Base-by-base conservation (phyloP, 2,888 invertebrate species). In the Lasius platythorax region DNA sequence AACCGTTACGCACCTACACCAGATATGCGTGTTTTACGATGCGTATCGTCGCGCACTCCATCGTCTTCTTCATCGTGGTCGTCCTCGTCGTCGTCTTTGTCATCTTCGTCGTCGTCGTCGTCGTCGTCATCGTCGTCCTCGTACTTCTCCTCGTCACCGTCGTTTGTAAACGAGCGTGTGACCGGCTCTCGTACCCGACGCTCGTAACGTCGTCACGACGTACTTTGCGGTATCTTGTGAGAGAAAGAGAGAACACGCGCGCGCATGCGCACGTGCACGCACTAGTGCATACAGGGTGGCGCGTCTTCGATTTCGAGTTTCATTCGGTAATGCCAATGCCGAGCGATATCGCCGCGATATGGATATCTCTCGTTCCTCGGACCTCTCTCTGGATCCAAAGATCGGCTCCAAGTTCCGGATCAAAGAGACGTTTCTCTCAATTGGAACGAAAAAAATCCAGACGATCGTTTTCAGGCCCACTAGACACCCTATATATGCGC, bases 201-300 rank as follows among this genome's bases (percentile, higher is more conserved):
- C 73, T 82, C 89, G 86, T 91, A 86, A 89, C 91, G 87, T 87
- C 87, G 87, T 87, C 83, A 85, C 88, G 70, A 83, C 86, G 82
- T 86, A 79, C 84, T 90, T 76, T 90, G 89, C 90, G 90, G 90
- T 90, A 88, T 90, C 85, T 84, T 72, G 85, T 56, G 86, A 82
- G 88, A 87, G 76, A 87, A 72, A 58, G 75, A 81, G 85, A 83
- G 66, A 67, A 70, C 64, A 81, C 84, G 91, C 73, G 85, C 66
- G 72, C 85, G 89, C 88, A 88, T 83, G 87, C 87, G 88, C 89
- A 75, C 94, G 93, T 94, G 88, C 84, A 82, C 76, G 82, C 86
- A 83, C 89, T 83, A 70, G 78, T 88, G 86, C 88, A 87, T 86
- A 87, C 85, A 81, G 82, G 61, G 85, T 63, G 43, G 74, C 72